Evolutionary conservation across 1,140 invertebrate genomes (phyloP).

Genomic region (Zophobas atratus): DNA sequence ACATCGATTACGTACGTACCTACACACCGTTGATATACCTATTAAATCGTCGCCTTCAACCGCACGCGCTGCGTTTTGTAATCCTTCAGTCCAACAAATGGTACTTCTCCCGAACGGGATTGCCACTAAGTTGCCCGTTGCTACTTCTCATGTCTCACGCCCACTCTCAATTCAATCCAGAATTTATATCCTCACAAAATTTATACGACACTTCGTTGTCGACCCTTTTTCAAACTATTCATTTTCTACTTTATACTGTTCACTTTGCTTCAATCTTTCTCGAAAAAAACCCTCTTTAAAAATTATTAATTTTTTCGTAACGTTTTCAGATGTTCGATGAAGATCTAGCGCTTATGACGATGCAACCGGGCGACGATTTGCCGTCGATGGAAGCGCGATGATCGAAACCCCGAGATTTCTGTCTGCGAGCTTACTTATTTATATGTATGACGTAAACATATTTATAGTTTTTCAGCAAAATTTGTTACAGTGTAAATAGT

Average conservation of each 20-base stretch:
- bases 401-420: constrained; percentile 16
- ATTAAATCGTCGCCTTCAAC: constrained; percentile 44
- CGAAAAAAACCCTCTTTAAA: constrained; percentile 18
- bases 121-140: constrained; percentile 55
- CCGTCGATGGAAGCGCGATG: constrained; percentile 20
- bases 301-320: constrained; percentile 35
- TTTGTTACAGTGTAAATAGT: constrained; percentile 28
- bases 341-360: constrained; percentile 64
- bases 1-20: constrained; percentile 71
- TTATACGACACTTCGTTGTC: constrained; percentile 55
- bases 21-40: constrained; percentile 41
- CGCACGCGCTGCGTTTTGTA: constrained; percentile 56
- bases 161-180: constrained; percentile 55
- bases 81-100: constrained; percentile 59
- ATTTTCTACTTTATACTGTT: constrained; percentile 47
- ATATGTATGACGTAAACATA: constrained; percentile 18
- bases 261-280: constrained; percentile 41
- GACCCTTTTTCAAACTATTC: constrained; percentile 48
- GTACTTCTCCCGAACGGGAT: constrained; percentile 55
- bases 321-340: constrained; percentile 67
- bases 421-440: constrained; percentile 35
- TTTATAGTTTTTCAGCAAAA: constrained; percentile 34
- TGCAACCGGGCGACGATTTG: constrained; percentile 64
- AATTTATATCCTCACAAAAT: constrained; percentile 55
- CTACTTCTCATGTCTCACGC: constrained; percentile 55